phyloP scores from a whole-genome alignment of 1,140 invertebrate genomes.

The Drosophila parvula region DNA sequence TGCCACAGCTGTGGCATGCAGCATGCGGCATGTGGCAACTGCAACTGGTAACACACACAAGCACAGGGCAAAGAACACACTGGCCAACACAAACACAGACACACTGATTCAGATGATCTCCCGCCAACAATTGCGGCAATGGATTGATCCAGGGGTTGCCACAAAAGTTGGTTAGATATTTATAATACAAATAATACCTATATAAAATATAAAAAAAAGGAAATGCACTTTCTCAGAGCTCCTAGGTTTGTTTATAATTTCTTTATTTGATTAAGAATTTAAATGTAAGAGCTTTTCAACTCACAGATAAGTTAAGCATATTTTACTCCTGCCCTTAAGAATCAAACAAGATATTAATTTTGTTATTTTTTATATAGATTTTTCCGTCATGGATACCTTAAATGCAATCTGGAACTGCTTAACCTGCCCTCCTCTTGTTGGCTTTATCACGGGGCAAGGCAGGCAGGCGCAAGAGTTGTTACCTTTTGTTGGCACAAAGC shows the following conservation, averaged over 20 bases:
- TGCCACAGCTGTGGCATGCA: constrained; percentile 69
- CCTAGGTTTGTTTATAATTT: background rate
- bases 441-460: constrained; percentile 52
- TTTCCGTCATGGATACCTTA: background rate
- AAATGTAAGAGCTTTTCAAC: background rate
- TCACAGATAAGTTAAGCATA: background rate
- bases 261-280: too few relatives aligned
- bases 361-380: background rate
- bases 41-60: constrained; percentile 46
- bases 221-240: too few relatives aligned
- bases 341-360: background rate
- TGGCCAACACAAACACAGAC: constrained; percentile 19
- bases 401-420: constrained; percentile 18
- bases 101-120: constrained; percentile 45
- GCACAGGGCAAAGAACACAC: constrained; percentile 5
- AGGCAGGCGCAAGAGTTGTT: constrained; percentile 51
- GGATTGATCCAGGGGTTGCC: constrained; percentile 43
- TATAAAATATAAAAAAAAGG: background rate
- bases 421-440: constrained; percentile 26
- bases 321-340: background rate
- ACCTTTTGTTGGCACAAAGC: constrained; percentile 71
- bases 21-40: constrained; percentile 58
- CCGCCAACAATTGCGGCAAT: constrained; percentile 65
- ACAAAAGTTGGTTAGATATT: constrained; percentile 22
- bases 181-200: background rate